Percentiles rank a stretch among this genome's conserved stretches.
Conservation (phyloP, 2,113 vertebrate genomes). For the Falcunculus frontatus region DNA sequence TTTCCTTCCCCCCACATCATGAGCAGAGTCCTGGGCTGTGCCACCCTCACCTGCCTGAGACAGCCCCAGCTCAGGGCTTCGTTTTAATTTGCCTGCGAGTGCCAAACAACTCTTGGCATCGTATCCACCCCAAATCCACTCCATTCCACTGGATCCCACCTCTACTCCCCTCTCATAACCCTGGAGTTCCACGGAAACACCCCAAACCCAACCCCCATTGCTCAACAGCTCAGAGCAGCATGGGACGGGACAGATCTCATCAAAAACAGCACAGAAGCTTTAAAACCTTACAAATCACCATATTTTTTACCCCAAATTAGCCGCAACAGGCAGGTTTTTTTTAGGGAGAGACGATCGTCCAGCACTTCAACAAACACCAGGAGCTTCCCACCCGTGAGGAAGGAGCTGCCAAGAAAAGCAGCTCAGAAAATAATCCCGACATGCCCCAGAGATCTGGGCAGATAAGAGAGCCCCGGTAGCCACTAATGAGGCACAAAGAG, state of each 20-base stretch:
- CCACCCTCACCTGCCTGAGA: not conserved
- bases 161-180: not conserved
- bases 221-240: not conserved
- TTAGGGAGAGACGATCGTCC: not conserved
- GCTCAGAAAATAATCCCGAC: not conserved
- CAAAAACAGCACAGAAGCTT: not conserved
- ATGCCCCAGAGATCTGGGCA: not conserved
- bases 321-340: not conserved
- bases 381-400: not conserved
- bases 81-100: not conserved
- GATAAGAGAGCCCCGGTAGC: not conserved
- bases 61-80: not conserved
- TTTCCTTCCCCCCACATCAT: accelerated
- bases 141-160: not conserved
- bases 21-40: not conserved
- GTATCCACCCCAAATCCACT: not conserved
- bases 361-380: not conserved
- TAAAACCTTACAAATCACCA: not conserved
- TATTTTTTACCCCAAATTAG: not conserved
- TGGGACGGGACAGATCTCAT: not conserved
- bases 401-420: not conserved
- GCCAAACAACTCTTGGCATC: not conserved
- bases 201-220: not conserved
- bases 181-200: accelerated
- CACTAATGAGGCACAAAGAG: not conserved